phyloP scores from a whole-genome alignment of 2,797 vertebrate species.

The Bradypodion ventrale region DNA sequence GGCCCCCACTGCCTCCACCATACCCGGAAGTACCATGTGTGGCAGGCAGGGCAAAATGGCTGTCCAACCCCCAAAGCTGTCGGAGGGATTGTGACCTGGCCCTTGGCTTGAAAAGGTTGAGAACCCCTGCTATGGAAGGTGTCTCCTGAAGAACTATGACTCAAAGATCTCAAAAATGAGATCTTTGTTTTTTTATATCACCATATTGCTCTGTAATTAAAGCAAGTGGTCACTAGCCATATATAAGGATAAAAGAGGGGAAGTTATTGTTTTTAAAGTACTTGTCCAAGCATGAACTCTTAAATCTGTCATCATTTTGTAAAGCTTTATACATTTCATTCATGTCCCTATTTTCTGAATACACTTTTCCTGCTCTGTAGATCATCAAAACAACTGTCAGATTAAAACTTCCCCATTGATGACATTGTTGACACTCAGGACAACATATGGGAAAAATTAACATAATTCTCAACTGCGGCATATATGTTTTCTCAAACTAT shows the following conservation, averaged over 20 bases:
- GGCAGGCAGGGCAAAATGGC: too few relatives aligned
- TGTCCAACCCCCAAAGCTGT: too few relatives aligned
- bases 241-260: not conserved
- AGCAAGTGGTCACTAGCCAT: not conserved
- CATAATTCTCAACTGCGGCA: constrained; percentile 35
- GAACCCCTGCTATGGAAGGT: too few relatives aligned
- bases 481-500: constrained; percentile 31
- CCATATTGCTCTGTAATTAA: not conserved
- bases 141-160: too few relatives aligned
- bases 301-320: constrained; percentile 15
- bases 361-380: constrained; percentile 20
- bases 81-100: too few relatives aligned
- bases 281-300: not conserved
- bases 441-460: constrained; percentile 36
- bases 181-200: not conserved
- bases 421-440: constrained; percentile 37
- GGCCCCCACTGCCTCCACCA: too few relatives aligned
- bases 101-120: too few relatives aligned
- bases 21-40: too few relatives aligned
- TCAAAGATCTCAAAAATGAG: too few relatives aligned
- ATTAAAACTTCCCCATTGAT: constrained; percentile 47
- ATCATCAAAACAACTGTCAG: constrained; percentile 32
- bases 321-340: constrained; percentile 30
- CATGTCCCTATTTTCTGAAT: constrained; percentile 10
- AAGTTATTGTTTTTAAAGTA: not conserved